Percentiles rank a stretch among this genome's conserved stretches.
Evolutionary conservation across 2,888 invertebrate genomes (phyloP).

Genomic region (Trichopoda pennipes): DNA sequence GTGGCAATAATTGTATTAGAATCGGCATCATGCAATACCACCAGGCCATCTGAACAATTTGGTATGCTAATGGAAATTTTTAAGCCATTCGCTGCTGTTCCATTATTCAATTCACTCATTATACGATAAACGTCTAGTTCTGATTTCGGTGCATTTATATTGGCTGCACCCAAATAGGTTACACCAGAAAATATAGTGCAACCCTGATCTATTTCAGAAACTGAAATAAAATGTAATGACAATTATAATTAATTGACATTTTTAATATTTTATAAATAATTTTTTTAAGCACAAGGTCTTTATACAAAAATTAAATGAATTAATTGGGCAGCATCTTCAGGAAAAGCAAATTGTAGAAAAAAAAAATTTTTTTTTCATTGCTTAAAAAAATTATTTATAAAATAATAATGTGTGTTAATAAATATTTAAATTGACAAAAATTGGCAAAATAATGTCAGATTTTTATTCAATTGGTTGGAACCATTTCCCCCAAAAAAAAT

Average conservation of each 20-base stretch:
- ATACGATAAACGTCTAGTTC: slow-evolving; percentile 95
- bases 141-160: slow-evolving; percentile 95
- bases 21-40: slow-evolving; percentile 96
- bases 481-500: not conserved
- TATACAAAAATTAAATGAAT: no score
- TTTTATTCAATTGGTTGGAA: no score
- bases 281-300: no score
- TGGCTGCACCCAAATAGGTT: slow-evolving; percentile 94
- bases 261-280: no score
- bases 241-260: no score
- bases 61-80: slow-evolving; percentile 96
- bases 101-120: slow-evolving; percentile 92
- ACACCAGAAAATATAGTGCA: slow-evolving; percentile 96
- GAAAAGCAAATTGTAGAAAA: no score
- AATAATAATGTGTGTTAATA: no score
- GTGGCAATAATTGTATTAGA: slow-evolving; percentile 87
- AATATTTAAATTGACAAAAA: not conserved
- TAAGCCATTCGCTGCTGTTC: slow-evolving; percentile 86
- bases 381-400: no score
- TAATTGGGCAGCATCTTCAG: no score
- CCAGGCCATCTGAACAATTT: slow-evolving; percentile 94
- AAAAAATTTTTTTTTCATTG: no score
- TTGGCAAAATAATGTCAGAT: no score
- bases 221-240: slow-evolving; percentile 76
- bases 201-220: slow-evolving; percentile 92